A percentile compares a stretch with the other conserved stretches of the same genome.
Evolutionary conservation across 2,797 vertebrate genomes (phyloP).

Genomic region (Cuniculus paca): DNA sequence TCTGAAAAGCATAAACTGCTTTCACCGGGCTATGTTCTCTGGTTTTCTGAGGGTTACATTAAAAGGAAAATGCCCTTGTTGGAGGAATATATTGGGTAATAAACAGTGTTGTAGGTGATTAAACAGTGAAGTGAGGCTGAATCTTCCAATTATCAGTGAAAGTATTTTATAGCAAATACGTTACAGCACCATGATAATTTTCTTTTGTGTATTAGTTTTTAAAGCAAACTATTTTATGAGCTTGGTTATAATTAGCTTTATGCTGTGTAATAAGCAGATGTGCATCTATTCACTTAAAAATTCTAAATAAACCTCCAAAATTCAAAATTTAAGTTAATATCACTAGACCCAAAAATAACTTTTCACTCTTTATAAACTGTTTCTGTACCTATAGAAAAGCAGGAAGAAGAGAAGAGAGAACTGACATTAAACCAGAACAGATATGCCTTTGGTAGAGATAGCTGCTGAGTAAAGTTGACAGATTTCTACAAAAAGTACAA

Average conservation of each 20-base stretch:
- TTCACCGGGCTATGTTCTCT: background rate
- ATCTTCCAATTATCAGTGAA: constrained; percentile 76
- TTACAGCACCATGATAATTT: constrained; percentile 54
- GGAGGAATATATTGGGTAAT: constrained; percentile 76
- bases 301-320: constrained; percentile 62
- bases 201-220: constrained; percentile 73
- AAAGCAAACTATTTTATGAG: constrained; percentile 64
- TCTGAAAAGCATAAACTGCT: background rate
- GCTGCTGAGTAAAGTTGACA: constrained; percentile 66
- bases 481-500: constrained; percentile 33
- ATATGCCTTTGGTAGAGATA: constrained; percentile 67
- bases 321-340: constrained; percentile 69
- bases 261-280: constrained; percentile 62
- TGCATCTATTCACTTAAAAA: constrained; percentile 2
- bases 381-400: constrained; percentile 55
- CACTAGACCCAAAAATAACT: constrained; percentile 67
- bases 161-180: constrained; percentile 60
- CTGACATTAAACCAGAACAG: constrained; percentile 71
- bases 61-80: constrained; percentile 83
- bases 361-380: constrained; percentile 62
- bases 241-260: constrained; percentile 72
- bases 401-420: constrained; percentile 49
- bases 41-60: constrained; percentile 66
- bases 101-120: constrained; percentile 86
- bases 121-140: constrained; percentile 79